These are phyloP conservation scores for Polyodon spathula DNA, from an alignment of 2,113 vertebrate species.

Conservation along the genomic window DNA sequence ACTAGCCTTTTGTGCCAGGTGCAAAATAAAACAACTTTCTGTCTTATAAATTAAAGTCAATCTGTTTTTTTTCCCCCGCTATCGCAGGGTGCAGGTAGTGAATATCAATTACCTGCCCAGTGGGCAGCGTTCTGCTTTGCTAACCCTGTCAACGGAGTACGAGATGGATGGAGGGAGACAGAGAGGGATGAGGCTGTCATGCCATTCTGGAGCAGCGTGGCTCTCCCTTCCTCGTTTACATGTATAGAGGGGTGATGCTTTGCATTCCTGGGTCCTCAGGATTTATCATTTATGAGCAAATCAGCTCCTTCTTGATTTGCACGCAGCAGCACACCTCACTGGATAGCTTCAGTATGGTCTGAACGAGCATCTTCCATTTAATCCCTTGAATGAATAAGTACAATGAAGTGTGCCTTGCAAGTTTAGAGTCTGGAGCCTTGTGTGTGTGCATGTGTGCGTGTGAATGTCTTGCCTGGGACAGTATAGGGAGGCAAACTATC, in stretches of 20 bases:
- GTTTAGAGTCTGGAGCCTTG: neutral
- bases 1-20: neutral
- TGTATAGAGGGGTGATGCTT: neutral
- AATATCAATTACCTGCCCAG: constrained; percentile 62
- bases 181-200: constrained; percentile 53
- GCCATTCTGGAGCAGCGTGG: constrained; percentile 16
- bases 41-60: constrained; percentile 15
- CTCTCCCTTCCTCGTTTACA: constrained; percentile 3
- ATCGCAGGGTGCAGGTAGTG: constrained; percentile 23
- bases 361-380: neutral
- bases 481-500: neutral
- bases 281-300: neutral
- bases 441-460: neutral
- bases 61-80: neutral
- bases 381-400: constrained; percentile 4
- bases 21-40: constrained; percentile 10
- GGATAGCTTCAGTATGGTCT: neutral
- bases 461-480: neutral
- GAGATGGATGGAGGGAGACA: constrained; percentile 54
- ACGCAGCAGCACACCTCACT: neutral
- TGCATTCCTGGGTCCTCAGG: constrained; percentile 1
- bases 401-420: neutral
- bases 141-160: constrained; percentile 41
- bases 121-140: constrained; percentile 20
- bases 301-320: neutral